Conservation (phyloP, 1,140 invertebrate genomes). For the Nasonia longicornis region DNA sequence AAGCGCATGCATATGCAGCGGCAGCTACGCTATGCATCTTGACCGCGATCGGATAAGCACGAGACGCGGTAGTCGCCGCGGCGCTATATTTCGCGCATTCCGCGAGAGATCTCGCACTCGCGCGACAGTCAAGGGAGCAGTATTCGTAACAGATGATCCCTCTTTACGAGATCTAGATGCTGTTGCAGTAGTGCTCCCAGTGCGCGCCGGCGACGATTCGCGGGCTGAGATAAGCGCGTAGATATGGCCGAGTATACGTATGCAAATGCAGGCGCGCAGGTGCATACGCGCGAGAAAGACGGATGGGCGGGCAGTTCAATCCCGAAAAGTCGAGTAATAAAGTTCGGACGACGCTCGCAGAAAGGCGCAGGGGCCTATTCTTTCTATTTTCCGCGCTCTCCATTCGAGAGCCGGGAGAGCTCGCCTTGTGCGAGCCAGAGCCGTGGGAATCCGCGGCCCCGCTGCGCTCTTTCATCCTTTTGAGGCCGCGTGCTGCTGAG, state of each 20-base stretch:
- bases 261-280: background rate
- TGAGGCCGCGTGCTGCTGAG: background rate
- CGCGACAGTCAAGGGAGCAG: conserved; percentile 24
- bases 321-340: background rate
- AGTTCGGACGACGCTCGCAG: background rate
- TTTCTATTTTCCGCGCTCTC: conserved; percentile 20
- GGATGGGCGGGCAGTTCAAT: conserved; percentile 5
- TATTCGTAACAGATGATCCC: conserved; percentile 44
- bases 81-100: conserved; percentile 51
- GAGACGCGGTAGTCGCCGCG: conserved; percentile 8
- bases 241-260: too few relatives aligned
- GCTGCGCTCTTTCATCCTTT: conserved; percentile 36
- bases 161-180: conserved; percentile 39
- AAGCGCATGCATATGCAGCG: background rate
- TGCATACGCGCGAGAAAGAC: conserved; percentile 40
- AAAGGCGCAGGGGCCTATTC: conserved; percentile 24
- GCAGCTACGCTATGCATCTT: conserved; percentile 20
- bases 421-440: conserved; percentile 45
- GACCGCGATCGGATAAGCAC: conserved; percentile 32
- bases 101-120: conserved; percentile 4
- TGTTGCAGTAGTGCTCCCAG: background rate
- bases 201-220: background rate
- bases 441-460: conserved; percentile 49
- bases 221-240: background rate
- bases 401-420: conserved; percentile 2